Percentiles rank a stretch among this genome's conserved stretches.
These are phyloP conservation scores for Heterodera filipjevi DNA, from an alignment of 2,888 invertebrate genomes.

Conservation along the genomic window DNA sequence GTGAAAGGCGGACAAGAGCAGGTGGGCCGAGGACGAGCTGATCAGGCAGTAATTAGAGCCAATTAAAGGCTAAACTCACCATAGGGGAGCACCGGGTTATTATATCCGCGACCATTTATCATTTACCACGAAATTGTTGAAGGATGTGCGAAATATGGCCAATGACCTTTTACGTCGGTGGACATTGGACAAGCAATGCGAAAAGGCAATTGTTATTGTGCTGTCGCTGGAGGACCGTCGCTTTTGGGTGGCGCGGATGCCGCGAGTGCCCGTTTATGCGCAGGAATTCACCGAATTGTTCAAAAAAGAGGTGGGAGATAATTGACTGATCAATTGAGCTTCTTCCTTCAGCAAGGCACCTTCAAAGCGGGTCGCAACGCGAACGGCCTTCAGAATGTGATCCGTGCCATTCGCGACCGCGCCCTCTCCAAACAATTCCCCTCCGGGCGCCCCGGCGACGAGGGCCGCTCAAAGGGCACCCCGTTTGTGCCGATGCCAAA, in stretches of 20 bases:
- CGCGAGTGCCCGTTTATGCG: conserved; percentile 57
- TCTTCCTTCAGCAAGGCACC: conserved; percentile 42
- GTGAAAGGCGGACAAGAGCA: conserved; percentile 55
- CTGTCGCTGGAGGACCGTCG: conserved; percentile 58
- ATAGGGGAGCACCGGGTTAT: no score
- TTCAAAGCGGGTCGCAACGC: conserved; percentile 53
- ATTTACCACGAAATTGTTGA: no score
- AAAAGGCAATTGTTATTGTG: conserved; percentile 54
- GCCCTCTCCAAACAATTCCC: conserved; percentile 54
- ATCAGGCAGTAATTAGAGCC: no score
- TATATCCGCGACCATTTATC: no score
- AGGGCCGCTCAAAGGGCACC: conserved; percentile 10
- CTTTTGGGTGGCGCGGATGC: conserved; percentile 61
- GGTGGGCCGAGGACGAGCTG: no score
- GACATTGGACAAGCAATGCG: conserved; percentile 59
- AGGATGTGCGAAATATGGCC: conserved; percentile 58
- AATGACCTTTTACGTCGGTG: conserved; percentile 56
- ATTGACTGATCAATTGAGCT: background rate
- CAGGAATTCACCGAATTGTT: conserved; percentile 58
- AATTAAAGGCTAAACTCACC: no score
- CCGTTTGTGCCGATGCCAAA: conserved; percentile 28
- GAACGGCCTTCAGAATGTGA: conserved; percentile 53
- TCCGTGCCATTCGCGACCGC: conserved; percentile 52
- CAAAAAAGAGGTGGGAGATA: conserved; percentile 46
- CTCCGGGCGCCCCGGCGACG: conserved; percentile 31